These are phyloP conservation scores for Xestia ashworthii DNA, from an alignment of 2,888 invertebrate species.

Conservation along the genomic window DNA sequence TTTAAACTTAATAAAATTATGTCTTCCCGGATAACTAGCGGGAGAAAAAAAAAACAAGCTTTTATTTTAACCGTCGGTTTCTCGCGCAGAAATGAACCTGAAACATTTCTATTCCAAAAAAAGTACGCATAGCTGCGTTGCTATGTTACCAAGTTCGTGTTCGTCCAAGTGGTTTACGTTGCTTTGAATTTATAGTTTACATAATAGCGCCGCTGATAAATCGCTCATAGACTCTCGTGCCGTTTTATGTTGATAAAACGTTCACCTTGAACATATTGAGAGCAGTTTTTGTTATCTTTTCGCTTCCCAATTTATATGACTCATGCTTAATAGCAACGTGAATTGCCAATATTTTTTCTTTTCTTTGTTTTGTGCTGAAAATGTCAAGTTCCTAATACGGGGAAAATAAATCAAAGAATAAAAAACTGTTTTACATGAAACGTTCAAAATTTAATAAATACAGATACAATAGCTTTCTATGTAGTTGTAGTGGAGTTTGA, in stretches of 20 bases:
- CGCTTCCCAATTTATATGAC: conserved; percentile 7
- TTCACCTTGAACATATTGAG: conserved; percentile 25
- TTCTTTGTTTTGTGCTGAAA: neutral
- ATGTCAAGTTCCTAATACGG: neutral
- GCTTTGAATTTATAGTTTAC: conserved; percentile 23
- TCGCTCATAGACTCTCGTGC: conserved; percentile 3
- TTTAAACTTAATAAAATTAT: conserved; percentile 88
- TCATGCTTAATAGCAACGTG: neutral
- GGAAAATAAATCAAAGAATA: neutral
- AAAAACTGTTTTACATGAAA: neutral
- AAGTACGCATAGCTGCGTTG: neutral
- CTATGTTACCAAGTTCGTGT: neutral
- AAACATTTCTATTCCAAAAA: neutral
- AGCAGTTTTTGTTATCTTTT: conserved; percentile 22
- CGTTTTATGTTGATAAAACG: conserved; percentile 25
- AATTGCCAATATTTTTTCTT: neutral
- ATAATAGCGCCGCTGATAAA: conserved; percentile 26
- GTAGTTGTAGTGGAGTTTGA: conserved; percentile 13
- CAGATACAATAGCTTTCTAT: neutral
- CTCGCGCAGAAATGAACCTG: neutral
- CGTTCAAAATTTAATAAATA: neutral
- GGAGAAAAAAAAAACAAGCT: conserved; percentile 72
- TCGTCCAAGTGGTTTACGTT: conserved; percentile 5
- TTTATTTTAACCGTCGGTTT: conserved; percentile 68
- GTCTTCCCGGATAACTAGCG: conserved; percentile 80